Percentiles rank a stretch among this genome's conserved stretches.
Evolutionary conservation across 1,140 invertebrate species (phyloP).

Genomic region (Lineus longissimus): DNA sequence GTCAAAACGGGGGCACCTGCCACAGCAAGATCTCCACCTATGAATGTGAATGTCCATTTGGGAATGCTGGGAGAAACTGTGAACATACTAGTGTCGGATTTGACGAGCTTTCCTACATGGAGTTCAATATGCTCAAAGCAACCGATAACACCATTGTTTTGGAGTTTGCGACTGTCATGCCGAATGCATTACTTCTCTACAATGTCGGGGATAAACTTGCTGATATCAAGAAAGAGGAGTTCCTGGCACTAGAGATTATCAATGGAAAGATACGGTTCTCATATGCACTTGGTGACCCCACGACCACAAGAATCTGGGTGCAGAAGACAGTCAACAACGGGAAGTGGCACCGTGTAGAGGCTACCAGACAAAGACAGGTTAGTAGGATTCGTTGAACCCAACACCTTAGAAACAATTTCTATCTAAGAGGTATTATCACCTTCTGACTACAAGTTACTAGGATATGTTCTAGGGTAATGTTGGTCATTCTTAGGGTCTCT

Average conservation of each 20-base stretch:
- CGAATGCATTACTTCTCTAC: conserved; percentile 79
- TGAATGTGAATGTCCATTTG: conserved; percentile 72
- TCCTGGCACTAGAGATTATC: conserved; percentile 83
- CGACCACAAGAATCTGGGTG: conserved; percentile 71
- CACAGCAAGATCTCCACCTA: conserved; percentile 62
- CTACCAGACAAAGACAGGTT: conserved; percentile 73
- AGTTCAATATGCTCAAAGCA: conserved; percentile 76
- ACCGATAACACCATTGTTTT: conserved; percentile 78
- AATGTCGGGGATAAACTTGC: conserved; percentile 68
- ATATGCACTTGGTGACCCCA: conserved; percentile 70
- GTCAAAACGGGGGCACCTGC: conserved; percentile 66
- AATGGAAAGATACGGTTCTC: conserved; percentile 80
- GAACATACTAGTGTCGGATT: conserved; percentile 87
- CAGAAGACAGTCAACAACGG: conserved; percentile 73
- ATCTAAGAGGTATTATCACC: too few relatives aligned
- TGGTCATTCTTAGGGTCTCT: too few relatives aligned
- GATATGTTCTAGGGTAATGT: too few relatives aligned
- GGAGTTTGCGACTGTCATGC: conserved; percentile 80
- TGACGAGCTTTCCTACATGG: conserved; percentile 81
- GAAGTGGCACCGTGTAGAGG: conserved; percentile 85
- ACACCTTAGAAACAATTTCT: conserved; percentile 1
- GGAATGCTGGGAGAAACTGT: conserved; percentile 80
- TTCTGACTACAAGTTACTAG: too few relatives aligned
- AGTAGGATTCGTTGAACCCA: conserved; percentile 15
- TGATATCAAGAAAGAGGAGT: conserved; percentile 67